Evolutionary conservation across 2,113 vertebrate genomes (phyloP), one percentile per base, ranked within the genome.

Genomic region (Hemiscyllium ocellatum): DNA sequence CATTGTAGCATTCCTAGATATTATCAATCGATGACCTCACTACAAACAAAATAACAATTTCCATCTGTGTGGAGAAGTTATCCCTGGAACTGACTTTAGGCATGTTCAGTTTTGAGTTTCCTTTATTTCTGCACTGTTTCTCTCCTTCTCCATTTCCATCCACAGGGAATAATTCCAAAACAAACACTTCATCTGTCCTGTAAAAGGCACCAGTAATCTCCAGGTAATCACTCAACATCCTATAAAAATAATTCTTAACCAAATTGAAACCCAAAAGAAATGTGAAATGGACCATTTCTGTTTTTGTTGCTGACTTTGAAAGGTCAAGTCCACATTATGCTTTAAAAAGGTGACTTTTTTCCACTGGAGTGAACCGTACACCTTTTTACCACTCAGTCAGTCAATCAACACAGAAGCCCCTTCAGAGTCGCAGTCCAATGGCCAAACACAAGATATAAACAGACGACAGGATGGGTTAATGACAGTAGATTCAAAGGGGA

Each of bases 261-360:
- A 95, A 26, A 76, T 52, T 95, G 68, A 95, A 95, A 95, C 50
- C 69, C 42, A 72, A 76, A 95, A 95, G 94, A 52, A 72, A 33
- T 24, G 50, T 72, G 8, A 50, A 95, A 1, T 72, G 69, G 7
- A 95, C 0, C 24, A 95, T 95, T 95, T 90, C 50, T 52, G 68
- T 33, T 76, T 95, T 95, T 52, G 42, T 76, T 76, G 68, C 52
- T 12, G 26, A 95, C 19, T 70, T 69, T 70, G 93, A 50, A 72
- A 12, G 42, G 47, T 50, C 24, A 72, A 52, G 47, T 72, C 66
- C 69, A 70, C 26, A 26, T 95, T 33, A 29, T 95, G n/a, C 69
- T 52, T 1, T 69, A 95, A 47, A 47, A 47, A 24, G 61, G 19
- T 33, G 3, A n/a, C 1, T 6, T 72, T 61, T 50, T 94, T 95